Percentiles rank a stretch among this genome's conserved stretches.
phyloP scores from a whole-genome alignment of 1,140 invertebrate species.

The Drosophila elegans region DNA sequence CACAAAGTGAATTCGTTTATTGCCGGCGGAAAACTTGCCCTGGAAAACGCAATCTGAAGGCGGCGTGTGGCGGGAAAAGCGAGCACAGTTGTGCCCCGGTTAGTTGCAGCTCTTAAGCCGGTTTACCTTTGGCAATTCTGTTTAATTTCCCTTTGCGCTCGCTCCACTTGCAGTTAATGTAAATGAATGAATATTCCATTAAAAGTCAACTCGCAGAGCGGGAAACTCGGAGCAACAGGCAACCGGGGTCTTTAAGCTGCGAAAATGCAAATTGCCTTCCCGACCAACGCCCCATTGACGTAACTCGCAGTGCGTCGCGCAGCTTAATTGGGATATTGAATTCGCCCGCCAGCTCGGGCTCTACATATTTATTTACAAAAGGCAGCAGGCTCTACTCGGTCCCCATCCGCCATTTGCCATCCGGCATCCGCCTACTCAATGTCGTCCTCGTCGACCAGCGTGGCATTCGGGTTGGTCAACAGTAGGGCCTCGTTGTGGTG shows the following conservation, averaged over 20 bases:
- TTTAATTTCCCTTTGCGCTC: slow-evolving; percentile 40
- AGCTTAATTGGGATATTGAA: slow-evolving; percentile 43
- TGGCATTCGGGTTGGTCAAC: slow-evolving; percentile 41
- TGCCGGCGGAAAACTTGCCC: slow-evolving; percentile 12
- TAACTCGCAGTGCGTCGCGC: slow-evolving; percentile 12
- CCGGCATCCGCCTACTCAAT: slow-evolving; percentile 20
- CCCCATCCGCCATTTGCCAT: neutral
- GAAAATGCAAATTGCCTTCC: slow-evolving; percentile 52
- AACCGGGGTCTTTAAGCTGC: slow-evolving; percentile 7
- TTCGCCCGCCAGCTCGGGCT: neutral
- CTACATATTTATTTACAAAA: slow-evolving; percentile 45
- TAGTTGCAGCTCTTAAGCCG: slow-evolving; percentile 4
- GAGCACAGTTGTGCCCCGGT: no score
- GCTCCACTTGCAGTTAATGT: slow-evolving; percentile 56
- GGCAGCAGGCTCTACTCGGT: neutral
- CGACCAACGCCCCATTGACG: slow-evolving; percentile 11
- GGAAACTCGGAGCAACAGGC: slow-evolving; percentile 24
- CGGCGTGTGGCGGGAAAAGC: slow-evolving; percentile 16
- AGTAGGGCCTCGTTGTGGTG: slow-evolving; percentile 83
- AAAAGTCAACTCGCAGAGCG: slow-evolving; percentile 26
- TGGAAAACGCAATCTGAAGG: slow-evolving; percentile 9
- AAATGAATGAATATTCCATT: slow-evolving; percentile 60
- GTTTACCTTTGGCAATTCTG: slow-evolving; percentile 19
- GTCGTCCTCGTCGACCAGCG: slow-evolving; percentile 45
- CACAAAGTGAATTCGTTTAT: slow-evolving; percentile 35